These are phyloP conservation scores for Grammomys dolichurus DNA, from an alignment of 2,113 vertebrate genomes.

Conservation along the genomic window DNA sequence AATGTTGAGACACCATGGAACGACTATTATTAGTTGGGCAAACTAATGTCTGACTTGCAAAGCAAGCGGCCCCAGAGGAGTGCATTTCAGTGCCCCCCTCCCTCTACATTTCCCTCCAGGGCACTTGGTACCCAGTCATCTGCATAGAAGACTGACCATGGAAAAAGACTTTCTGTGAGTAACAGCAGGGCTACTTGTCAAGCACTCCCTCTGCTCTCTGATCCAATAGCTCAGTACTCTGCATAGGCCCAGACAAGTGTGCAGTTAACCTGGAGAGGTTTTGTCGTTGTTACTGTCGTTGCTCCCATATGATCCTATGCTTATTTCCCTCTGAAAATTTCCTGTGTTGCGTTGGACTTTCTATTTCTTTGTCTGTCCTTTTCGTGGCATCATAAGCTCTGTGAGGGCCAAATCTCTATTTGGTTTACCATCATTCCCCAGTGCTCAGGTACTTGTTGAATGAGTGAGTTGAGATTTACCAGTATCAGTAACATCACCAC, in stretches of 20 bases:
- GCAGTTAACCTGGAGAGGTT: neutral
- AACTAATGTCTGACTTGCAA: neutral
- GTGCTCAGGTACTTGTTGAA: neutral
- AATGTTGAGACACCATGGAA: neutral
- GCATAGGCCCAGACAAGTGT: neutral
- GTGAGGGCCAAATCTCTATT: neutral
- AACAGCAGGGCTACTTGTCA: neutral
- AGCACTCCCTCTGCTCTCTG: neutral
- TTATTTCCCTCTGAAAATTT: neutral
- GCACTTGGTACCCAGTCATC: neutral
- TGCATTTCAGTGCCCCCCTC: neutral
- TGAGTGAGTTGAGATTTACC: neutral
- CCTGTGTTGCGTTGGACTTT: neutral
- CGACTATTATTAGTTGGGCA: neutral
- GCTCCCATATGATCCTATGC: neutral
- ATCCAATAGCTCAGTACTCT: neutral
- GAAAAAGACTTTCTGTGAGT: neutral
- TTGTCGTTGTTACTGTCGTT: neutral
- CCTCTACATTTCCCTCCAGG: neutral
- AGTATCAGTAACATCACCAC: neutral
- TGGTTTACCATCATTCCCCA: neutral
- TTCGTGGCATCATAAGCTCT: neutral
- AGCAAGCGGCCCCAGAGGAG: neutral
- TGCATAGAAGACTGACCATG: neutral
- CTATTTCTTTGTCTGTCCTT: neutral